Evolutionary conservation across 2,113 vertebrate species (phyloP), one percentile per base, ranked within the genome.

Genomic region (Tetraodon nigroviridis): DNA sequence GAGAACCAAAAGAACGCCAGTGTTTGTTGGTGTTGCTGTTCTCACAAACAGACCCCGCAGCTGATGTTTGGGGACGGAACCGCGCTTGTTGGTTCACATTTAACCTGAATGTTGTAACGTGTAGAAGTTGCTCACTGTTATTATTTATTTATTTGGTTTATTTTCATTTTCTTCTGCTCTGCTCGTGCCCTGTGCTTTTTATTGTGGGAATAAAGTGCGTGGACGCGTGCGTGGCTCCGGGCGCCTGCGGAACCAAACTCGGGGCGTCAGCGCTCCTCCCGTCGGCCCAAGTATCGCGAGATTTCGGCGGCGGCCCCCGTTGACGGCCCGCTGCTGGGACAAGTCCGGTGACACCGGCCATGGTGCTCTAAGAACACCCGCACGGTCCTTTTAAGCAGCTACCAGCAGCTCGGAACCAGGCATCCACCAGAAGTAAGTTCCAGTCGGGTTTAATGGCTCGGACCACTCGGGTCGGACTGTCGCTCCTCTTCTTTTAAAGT

Each of bases 311-410:
- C 49, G 15, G 76, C 81, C 78, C 75, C 71, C 64, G 76, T 55
- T 24, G 80, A 63, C 47, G 76, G 68, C 73, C 79, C 50, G 32
- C 32, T 10, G 44, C 68, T 46, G 68, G 77, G 80, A 74, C 67
- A 64, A 55, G 66, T 57, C 54, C 80, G 24, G 78, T 72, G 76
- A 74, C 71, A 81, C 83, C 80, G 78, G 82, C 79, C 61, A 68
- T 47, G 71, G 76, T 46, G 56, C 58, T 58, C 46, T 51, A 55
- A 50, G 40, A 46, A n/a, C 65, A 58, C 50, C 51, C 32, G 55
- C 61, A 52, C 61, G 53, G 45, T 37, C 12, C 45, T 51, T 21
- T 41, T 14, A 1, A 10, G 13, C 46, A 1, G 7, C 13, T 22
- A 15, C 54, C 42, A 15, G 41, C 19, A 15, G 37, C 37, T 21